Evolutionary conservation across 2,888 invertebrate genomes (phyloP).

Genomic region (Heteropelma amictum): DNA sequence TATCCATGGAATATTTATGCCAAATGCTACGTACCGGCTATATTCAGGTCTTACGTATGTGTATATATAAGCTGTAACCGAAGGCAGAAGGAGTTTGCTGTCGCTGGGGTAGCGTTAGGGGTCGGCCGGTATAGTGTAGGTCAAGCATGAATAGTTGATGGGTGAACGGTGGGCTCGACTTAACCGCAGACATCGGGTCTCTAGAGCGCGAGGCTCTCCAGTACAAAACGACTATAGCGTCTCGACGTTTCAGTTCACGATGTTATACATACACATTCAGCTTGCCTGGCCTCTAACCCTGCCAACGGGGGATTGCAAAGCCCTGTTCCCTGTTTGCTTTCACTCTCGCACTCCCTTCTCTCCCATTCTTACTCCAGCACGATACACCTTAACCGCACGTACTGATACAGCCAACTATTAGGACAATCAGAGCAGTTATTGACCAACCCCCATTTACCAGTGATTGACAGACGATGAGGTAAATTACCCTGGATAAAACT

Average conservation of each 20-base stretch:
- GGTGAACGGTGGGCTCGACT: conserved; percentile 62
- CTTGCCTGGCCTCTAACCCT: background rate
- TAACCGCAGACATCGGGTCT: conserved; percentile 69
- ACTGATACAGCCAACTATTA: background rate
- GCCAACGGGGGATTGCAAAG: conserved; percentile 4
- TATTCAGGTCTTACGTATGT: conserved; percentile 11
- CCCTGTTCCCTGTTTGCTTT: conserved; percentile 9
- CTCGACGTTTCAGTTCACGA: conserved; percentile 24
- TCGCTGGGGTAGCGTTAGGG: conserved; percentile 27
- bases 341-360: background rate
- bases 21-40: conserved; percentile 11
- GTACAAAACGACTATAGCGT: conserved; percentile 24
- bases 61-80: background rate
- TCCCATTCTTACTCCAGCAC: background rate
- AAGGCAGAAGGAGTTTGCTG: conserved; percentile 45
- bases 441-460: background rate
- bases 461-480: background rate
- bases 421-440: background rate
- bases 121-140: conserved; percentile 60
- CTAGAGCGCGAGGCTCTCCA: conserved; percentile 50
- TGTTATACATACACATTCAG: conserved; percentile 11
- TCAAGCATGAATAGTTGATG: conserved; percentile 72
- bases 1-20: conserved; percentile 47
- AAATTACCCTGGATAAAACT: background rate
- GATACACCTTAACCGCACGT: conserved; percentile 4